Base-by-base conservation (phyloP, 2,113 vertebrate species). In the Clinocottus analis region DNA sequence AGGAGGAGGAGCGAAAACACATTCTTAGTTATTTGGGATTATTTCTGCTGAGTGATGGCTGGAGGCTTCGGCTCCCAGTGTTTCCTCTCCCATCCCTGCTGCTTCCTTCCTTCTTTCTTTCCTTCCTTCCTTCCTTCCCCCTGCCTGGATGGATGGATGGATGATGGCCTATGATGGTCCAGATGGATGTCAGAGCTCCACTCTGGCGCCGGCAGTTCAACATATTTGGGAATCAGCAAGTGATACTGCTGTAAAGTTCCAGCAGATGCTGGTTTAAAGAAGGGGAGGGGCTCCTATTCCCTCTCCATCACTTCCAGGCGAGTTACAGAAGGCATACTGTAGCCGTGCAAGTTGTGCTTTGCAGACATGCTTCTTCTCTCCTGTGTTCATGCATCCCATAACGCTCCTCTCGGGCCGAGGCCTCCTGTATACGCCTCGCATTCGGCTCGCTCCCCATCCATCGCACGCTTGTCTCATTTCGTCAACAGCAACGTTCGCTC, bases 31-130 rank as follows among this genome's bases (percentile, higher is more conserved):
- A 85, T 87, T 83, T 85, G 45, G 80, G 45, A 89, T 91, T 33
- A 84, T 93, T 91, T 90, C 76, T 89, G 77, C 82, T 87, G 87
- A 87, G 85, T 85, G 90, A 84, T 80, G 79, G 87, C 75, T 70
- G 79, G 85, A 59, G 73, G 59, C 83, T 72, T 86, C 85, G 61
- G 72, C 75, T 80, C 76, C 60, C 25, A 72, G 71, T 63, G 21
- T 75, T 51, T 62, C 77, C 67, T 71, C 80, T 67, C 33, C 16
- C 17, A 61, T 16, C 41, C 71, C 61, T 29, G 56, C 55, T 64
- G 51, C 51, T 53, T 53, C 51, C 51, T 9, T 25, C 45, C 25
- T n/a, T n/a, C n/a, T n/a, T n/a, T n/a, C n/a, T n/a, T n/a, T n/a
- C n/a, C n/a, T n/a, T n/a, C n/a, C n/a, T n/a, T n/a, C n/a, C 51